Evolutionary conservation across 1,140 invertebrate genomes (phyloP), one percentile per base, ranked within the genome.

Genomic region (Drosophila mojavensis): DNA sequence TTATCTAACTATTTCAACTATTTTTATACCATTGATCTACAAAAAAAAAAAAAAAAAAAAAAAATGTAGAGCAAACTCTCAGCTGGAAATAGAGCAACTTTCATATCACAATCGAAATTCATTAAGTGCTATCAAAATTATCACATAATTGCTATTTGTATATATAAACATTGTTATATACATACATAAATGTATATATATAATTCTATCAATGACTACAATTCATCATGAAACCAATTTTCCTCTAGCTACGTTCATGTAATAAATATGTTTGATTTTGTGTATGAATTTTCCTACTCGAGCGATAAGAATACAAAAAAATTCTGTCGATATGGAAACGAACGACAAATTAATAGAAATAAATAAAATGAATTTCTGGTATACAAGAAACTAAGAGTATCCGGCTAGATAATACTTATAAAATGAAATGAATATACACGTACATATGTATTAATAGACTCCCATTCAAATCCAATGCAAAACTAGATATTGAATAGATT

Each of bases 1-100:
- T 62, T 74, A 74, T 74, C 71, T 61, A 60, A 67, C 55, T 13
- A 68, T 59, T n/a, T 39, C 30, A 45, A 36, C 28, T 55, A 54
- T 26, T 15, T 73, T 24, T 15, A 45, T 47, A 11, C 28, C 11
- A 11, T n/a, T 61, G 6, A 48, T 47, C 15, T 43, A 20, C 5
- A 26, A 33, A 33, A 6, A 7, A 9, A 28, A 26, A 5, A 54
- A 69, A 71, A 45, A n/a, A n/a, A n/a, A n/a, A n/a, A n/a, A n/a
- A n/a, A n/a, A n/a, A n/a, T n/a, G 48, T 67, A 39, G 56, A 69
- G 26, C 71, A 56, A 30, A 68, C 39, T 26, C 39, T 26, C 41
- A 67, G 36, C 54, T 39, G 36, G 45, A 72, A 53, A 47, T 72
- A 45, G 69, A 48, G 61, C 70, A 54, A 61, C 47, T 59, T 47